Base-by-base conservation (phyloP, 1,140 invertebrate species). In the Microplitis mediator region DNA sequence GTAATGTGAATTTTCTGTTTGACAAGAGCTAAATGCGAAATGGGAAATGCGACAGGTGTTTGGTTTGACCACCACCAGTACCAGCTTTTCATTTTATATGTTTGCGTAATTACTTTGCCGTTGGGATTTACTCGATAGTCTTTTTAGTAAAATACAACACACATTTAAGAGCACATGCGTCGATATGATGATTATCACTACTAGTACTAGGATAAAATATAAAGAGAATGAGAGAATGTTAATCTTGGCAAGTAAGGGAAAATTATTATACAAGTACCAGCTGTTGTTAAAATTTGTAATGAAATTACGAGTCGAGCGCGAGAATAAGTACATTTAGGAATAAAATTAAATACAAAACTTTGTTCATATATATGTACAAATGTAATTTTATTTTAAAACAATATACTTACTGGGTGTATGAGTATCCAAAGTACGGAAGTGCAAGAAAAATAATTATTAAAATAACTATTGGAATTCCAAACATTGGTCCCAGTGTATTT, bases 371-470 rank as follows among this genome's bases (percentile, higher is more conserved):
- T 23, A 23, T 23, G 23, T 23, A 23, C 23, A 23, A 23, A 1
- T 23, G 23, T 23, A 11, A 31, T 3, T 62, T 11, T n/a, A 9
- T 69, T 11, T 51, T n/a, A 4, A 65, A 36, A 56, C n/a, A 56
- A 61, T 63, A 45, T 78, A 85, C 85, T 84, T 77, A 86, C 85
- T 82, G 74, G 0, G 45, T 71, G 35, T 74, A 77, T 2, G 82
- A 78, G 61, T 86, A 86, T 23, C 82, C 84, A 31, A 76, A 83
- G 8, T 78, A 76, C 0, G 78, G 62, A 4, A 79, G 78, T 1
- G 58, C 63, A 1, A 78, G 0, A 0, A 85, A 34, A 6, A 84
- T 34, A 4, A 85, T 45, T 0, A 74, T 3, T 2, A 86, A 16
- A 0, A 80, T 50, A 13, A 81, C 36, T 0, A 83, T 32, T 3